phyloP scores from a whole-genome alignment of 2,888 invertebrate species.

The Ectobius pallidus region DNA sequence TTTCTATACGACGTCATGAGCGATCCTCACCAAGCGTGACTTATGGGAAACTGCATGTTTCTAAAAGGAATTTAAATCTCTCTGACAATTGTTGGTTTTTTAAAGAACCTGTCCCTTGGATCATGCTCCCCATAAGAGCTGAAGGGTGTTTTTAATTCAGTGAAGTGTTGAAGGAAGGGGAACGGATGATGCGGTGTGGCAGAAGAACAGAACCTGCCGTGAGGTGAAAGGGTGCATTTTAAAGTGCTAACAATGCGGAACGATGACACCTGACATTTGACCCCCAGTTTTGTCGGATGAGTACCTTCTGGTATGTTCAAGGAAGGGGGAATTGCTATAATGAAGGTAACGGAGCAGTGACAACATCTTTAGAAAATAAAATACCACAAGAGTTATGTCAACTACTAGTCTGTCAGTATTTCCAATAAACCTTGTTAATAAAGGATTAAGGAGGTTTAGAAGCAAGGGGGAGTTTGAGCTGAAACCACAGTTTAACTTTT shows the following conservation, averaged over 20 bases:
- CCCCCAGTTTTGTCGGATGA: slow-evolving; percentile 2
- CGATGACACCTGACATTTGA: slow-evolving; percentile 28
- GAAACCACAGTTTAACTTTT: too few relatives aligned
- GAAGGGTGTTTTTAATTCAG: slow-evolving; percentile 18
- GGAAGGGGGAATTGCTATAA: background rate
- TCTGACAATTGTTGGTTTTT: too few relatives aligned
- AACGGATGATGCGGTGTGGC: background rate
- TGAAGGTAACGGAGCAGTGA: background rate
- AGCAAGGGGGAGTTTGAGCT: too few relatives aligned
- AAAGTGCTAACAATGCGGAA: slow-evolving; percentile 19
- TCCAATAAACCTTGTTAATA: too few relatives aligned
- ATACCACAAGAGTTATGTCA: too few relatives aligned
- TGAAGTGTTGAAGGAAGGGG: background rate
- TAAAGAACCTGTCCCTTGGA: slow-evolving; percentile 17
- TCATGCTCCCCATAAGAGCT: background rate
- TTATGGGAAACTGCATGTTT: too few relatives aligned
- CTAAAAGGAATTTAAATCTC: too few relatives aligned
- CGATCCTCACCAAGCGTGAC: too few relatives aligned
- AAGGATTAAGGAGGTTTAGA: too few relatives aligned
- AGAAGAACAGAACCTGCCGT: slow-evolving; percentile 2
- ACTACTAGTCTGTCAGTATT: too few relatives aligned
- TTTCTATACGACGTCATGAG: too few relatives aligned
- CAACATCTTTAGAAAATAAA: background rate
- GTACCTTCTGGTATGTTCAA: background rate
- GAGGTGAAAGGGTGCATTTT: background rate